Conservation (phyloP, 2,888 invertebrate species). For the Andrena bicolor region DNA sequence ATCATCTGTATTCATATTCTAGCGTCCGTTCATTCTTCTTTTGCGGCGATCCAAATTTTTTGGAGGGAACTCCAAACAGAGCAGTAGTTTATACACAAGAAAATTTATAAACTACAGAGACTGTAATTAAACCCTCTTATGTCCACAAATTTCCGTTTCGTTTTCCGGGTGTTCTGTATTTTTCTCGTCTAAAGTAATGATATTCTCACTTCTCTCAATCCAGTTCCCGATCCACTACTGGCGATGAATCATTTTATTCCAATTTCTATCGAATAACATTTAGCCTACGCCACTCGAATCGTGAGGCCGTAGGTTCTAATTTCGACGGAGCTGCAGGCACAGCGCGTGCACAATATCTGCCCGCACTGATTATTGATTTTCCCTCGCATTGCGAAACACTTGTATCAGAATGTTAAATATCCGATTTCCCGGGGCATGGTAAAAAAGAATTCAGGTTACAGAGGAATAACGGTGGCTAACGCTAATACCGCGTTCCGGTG, state of each 20-base stretch:
- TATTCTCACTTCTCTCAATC: not conserved
- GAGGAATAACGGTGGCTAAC: not conserved
- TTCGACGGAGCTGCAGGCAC: not conserved
- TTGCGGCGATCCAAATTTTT: slow-evolving; percentile 9
- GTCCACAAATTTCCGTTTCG: slow-evolving; percentile 41
- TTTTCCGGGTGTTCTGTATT: slow-evolving; percentile 14
- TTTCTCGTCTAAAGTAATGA: slow-evolving; percentile 14
- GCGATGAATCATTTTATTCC: no score
- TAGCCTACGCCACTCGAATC: no score
- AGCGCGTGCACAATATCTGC: not conserved
- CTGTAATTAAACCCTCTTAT: slow-evolving; percentile 47
- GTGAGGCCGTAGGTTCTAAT: not conserved
- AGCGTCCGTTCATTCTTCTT: not conserved
- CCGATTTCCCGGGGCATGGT: not conserved
- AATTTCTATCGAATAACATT: no score
- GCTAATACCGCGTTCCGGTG: slow-evolving; percentile 26
- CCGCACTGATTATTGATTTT: slow-evolving; percentile 20
- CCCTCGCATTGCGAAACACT: slow-evolving; percentile 12
- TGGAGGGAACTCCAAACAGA: slow-evolving; percentile 15
- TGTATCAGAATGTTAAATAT: slow-evolving; percentile 29
- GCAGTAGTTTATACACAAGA: slow-evolving; percentile 22
- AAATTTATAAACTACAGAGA: slow-evolving; percentile 32
- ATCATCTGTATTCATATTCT: not conserved
- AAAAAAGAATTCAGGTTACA: slow-evolving; percentile 16
- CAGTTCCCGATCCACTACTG: no score